Evolutionary conservation across 2,888 invertebrate species (phyloP), one percentile per base, ranked within the genome.

Genomic region (Empis stercorea): DNA sequence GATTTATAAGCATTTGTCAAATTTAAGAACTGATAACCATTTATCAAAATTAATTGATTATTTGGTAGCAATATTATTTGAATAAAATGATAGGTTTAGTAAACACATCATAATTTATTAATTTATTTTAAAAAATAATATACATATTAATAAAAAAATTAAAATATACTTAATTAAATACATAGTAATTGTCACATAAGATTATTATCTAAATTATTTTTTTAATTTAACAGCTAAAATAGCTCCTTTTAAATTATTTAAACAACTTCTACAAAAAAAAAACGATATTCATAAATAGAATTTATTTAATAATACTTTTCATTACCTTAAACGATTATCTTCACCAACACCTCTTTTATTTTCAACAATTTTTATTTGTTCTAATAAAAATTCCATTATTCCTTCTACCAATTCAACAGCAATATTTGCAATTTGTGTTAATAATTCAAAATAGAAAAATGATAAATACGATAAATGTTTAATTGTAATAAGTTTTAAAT

Each of bases 381-480:
- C 54, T n/a, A 56, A 47, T 17, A 68, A 49, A 51, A 59, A 66
- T 1, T 54, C 54, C 48, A 61, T 52, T 1, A 66, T 52, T 4
- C 60, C 55, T n/a, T 55, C 49, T 0, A 69, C 53, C 11, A 64
- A n/a, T 4, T 53, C 52, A 1, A 58, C 57, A 2, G 59, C 57
- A n/a, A 62, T 56, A 36, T 61, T 56, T 2, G 57, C 58, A 11
- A 69, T 50, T 53, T 63, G 63, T 48, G 59, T 61, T 15, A 69
- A 52, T 48, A 68, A 57, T 47, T 68, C 67, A 39, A 66, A 66
- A 42, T 58, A 66, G 44, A 63, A 67, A 49, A 63, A 66, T 11
- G 68, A 65, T 53, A 63, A 63, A 45, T 65, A 67, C 2, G 69
- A 64, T 49, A 69, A 50, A 55, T 68, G 66, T 13, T 66, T 65